phyloP scores from a whole-genome alignment of 2,113 vertebrate genomes.

The Nerophis ophidion region DNA sequence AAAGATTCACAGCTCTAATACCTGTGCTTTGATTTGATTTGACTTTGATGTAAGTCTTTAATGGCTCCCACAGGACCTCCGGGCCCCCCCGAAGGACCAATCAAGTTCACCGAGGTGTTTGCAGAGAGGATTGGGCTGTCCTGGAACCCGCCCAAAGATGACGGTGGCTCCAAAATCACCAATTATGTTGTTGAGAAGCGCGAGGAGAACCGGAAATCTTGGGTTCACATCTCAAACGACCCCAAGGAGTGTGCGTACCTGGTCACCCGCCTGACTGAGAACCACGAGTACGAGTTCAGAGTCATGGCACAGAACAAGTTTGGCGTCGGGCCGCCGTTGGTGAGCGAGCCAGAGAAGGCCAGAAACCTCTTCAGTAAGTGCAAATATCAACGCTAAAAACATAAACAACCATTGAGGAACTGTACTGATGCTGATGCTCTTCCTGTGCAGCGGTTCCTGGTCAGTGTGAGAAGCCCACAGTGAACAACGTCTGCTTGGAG shows the following conservation, averaged over 20 bases:
- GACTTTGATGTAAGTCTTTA: neutral
- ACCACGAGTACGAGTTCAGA: slow-evolving; percentile 92
- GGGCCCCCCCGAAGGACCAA: slow-evolving; percentile 84
- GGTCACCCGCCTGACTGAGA: slow-evolving; percentile 88
- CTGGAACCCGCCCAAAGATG: slow-evolving; percentile 88
- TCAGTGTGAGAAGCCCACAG: slow-evolving; percentile 91
- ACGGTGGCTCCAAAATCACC: slow-evolving; percentile 93
- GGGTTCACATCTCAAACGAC: slow-evolving; percentile 86
- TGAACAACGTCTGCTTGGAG: slow-evolving; percentile 84
- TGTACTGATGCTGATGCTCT: neutral
- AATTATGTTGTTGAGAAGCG: slow-evolving; percentile 97
- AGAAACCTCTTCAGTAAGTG: slow-evolving; percentile 95
- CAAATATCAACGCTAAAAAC: neutral
- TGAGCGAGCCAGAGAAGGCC: slow-evolving; percentile 91
- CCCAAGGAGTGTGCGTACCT: slow-evolving; percentile 90
- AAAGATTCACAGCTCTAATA: too few species aligned
- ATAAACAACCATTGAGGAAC: neutral
- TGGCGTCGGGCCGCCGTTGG: slow-evolving; percentile 85
- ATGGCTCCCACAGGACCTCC: slow-evolving; percentile 80
- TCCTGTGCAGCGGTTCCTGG: slow-evolving; percentile 84
- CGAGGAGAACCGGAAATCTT: slow-evolving; percentile 90
- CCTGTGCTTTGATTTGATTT: neutral
- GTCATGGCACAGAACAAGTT: slow-evolving; percentile 98
- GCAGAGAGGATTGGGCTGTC: slow-evolving; percentile 91
- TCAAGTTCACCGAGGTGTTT: slow-evolving; percentile 91